Percentiles rank a stretch among this genome's conserved stretches.
These are phyloP conservation scores for Lepidurus couesii DNA, from an alignment of 1,140 invertebrate species.

Conservation along the genomic window DNA sequence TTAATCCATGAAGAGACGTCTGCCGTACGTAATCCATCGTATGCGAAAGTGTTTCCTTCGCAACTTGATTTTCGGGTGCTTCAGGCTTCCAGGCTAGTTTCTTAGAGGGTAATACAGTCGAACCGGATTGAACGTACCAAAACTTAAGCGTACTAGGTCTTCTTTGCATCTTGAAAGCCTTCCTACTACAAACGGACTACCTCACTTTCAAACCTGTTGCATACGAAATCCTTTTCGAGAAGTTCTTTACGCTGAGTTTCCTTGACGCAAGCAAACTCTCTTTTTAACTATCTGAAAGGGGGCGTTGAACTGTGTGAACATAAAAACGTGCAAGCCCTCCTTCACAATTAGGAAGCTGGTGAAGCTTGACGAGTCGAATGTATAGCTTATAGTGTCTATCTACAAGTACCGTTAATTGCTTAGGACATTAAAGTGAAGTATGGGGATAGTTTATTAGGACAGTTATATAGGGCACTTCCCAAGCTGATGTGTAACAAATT, in stretches of 20 bases:
- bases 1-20: slow-evolving; percentile 33
- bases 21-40: slow-evolving; percentile 17
- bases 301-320: background rate
- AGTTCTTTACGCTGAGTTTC: no score
- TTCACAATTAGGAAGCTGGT: background rate
- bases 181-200: no score
- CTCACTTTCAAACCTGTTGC: no score
- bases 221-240: no score
- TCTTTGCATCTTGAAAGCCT: no score
- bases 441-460: background rate
- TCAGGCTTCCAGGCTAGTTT: background rate
- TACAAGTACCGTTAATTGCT: background rate
- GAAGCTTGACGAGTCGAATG: background rate
- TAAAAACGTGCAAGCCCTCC: background rate
- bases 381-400: background rate
- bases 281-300: no score
- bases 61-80: background rate
- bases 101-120: background rate
- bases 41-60: background rate
- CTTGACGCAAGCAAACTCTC: no score
- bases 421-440: background rate
- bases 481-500: background rate
- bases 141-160: no score
- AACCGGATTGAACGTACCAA: no score
- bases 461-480: background rate